These are phyloP conservation scores for Trematomus loennbergii DNA, from an alignment of 2,113 vertebrate genomes.

Conservation along the genomic window DNA sequence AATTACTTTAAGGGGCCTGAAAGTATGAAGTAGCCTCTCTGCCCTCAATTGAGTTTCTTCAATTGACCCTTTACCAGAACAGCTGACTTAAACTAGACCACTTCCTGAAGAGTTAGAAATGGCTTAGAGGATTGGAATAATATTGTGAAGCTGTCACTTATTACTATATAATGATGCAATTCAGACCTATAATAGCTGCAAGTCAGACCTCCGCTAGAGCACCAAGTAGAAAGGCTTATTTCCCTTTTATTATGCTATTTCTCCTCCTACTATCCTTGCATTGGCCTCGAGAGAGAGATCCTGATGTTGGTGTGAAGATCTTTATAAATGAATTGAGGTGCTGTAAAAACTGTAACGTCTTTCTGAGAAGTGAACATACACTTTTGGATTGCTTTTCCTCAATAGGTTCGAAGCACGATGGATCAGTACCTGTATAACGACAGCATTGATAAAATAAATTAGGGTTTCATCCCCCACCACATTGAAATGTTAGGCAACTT, in stretches of 20 bases:
- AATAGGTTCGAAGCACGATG: neutral
- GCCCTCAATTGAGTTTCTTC: constrained; percentile 72
- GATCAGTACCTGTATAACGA: neutral
- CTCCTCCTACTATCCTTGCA: constrained; percentile 18
- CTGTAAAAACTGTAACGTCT: neutral
- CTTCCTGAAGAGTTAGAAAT: constrained; percentile 51
- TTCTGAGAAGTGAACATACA: neutral
- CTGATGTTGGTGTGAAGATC: neutral
- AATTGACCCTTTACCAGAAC: constrained; percentile 62
- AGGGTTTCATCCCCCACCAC: neutral
- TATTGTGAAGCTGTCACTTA: constrained; percentile 48
- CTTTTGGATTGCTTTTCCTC: neutral
- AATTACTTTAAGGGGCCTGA: constrained; percentile 69
- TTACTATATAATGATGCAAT: constrained; percentile 52
- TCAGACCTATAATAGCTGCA: constrained; percentile 38
- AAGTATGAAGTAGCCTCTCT: constrained; percentile 63
- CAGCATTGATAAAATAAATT: neutral
- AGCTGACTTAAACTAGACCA: constrained; percentile 53
- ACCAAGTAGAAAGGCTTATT: constrained; percentile 42
- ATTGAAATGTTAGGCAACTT: neutral
- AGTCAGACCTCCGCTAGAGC: constrained; percentile 44
- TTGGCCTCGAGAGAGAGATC: neutral
- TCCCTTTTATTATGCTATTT: constrained; percentile 36
- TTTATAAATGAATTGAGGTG: constrained; percentile 8
- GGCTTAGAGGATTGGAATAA: constrained; percentile 15